A percentile compares a stretch with the other conserved stretches of the same genome.
Conservation (phyloP, 2,797 vertebrate species). For the Microhierax caerulescens region DNA sequence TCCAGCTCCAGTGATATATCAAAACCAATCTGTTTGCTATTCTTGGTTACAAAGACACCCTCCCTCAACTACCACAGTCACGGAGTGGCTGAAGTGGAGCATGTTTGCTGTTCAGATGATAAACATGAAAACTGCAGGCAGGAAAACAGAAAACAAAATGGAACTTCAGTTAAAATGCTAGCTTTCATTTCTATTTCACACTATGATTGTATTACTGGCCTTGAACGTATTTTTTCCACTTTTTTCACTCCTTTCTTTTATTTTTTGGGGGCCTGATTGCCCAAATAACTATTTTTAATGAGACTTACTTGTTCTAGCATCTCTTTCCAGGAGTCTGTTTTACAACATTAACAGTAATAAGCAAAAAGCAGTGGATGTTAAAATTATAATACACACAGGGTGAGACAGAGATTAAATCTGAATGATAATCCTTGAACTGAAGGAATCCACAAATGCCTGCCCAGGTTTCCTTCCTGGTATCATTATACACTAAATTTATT, state of each 20-base stretch:
- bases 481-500: not conserved
- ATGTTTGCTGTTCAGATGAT: not conserved
- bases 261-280: not conserved
- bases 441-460: not conserved
- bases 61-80: not conserved
- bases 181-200: not conserved
- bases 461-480: not conserved
- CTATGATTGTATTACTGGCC: not conserved
- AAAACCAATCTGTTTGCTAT: not conserved
- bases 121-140: not conserved
- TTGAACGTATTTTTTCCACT: not conserved
- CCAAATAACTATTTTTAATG: not conserved
- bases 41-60: not conserved
- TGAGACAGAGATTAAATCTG: not conserved
- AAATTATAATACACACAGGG: not conserved
- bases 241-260: not conserved
- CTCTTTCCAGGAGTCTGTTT: not conserved
- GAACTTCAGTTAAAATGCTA: not conserved
- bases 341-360: not conserved
- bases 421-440: not conserved
- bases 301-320: not conserved
- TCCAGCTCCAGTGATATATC: not conserved
- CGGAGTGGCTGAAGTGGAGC: not conserved
- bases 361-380: not conserved
- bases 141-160: not conserved